phyloP scores from a whole-genome alignment of 2,797 vertebrate genomes.

The Neomorphus geoffroyi region DNA sequence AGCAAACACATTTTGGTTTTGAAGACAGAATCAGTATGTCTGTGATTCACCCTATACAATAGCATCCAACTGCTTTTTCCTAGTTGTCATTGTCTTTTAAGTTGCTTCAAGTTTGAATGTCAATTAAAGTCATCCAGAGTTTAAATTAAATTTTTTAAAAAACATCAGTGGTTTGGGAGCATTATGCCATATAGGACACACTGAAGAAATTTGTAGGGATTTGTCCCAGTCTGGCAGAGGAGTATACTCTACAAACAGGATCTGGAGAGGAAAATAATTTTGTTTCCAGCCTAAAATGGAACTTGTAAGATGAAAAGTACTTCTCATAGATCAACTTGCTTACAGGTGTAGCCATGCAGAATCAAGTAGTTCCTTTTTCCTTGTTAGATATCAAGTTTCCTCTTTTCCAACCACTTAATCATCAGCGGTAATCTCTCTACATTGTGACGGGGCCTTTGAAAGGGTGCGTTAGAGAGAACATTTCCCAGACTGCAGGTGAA shows the following conservation, averaged over 20 bases:
- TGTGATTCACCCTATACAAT: background rate
- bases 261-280: background rate
- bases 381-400: background rate
- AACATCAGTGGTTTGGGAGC: rapidly evolving
- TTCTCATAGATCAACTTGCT: background rate
- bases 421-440: background rate
- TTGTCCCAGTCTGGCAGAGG: background rate
- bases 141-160: background rate
- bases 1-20: background rate
- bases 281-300: background rate
- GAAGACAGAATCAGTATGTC: background rate
- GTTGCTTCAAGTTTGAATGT: background rate
- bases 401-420: constrained; percentile 16
- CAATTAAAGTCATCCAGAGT: background rate
- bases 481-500: background rate
- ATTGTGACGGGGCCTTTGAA: background rate
- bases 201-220: background rate
- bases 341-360: background rate
- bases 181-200: background rate
- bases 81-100: background rate
- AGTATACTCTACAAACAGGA: background rate
- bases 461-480: background rate
- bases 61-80: background rate
- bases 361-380: background rate
- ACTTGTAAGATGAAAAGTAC: background rate